Base-by-base conservation (phyloP, 1,140 invertebrate genomes). In the Drosophila parvula region DNA sequence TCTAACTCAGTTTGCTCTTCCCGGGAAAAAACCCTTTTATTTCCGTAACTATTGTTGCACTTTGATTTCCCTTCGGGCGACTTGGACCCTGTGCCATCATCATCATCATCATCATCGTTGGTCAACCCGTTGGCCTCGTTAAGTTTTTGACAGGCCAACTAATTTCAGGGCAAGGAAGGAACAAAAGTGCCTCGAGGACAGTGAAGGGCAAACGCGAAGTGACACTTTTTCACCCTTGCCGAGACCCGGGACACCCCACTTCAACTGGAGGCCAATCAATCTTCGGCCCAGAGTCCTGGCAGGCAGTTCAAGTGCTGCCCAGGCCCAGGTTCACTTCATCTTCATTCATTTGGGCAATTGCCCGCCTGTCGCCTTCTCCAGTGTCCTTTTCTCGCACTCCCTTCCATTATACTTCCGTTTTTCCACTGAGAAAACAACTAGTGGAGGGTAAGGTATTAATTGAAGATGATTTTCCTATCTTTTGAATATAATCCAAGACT, bases 341-440 rank as follows among this genome's bases (percentile, higher is more conserved):
- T 86, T 88, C 83, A 86, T 86, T 86, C 79, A 79, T 88, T 82
- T 86, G 55, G 79, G 48, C 81, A 84, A 85, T 85, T 78, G 74
- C 82, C 53, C 18, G 53, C 12, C 36, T 44, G 59, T 34, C 67
- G 28, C 50, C 59, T 55, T 55, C 32, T 30, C 53, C 63, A 50
- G 56, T 44, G 41, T 38, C 14, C 47, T 43, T 51, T 36, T 10
- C 4, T 14, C 18, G 18, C 8, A 22, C 12, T 55, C 10, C 18
- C 22, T 28, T 70, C 18, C 8, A n/a, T 18, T 22, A 9, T 51
- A 28, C 16, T 53, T 48, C 9, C 14, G 30, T 10, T 57, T 78
- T 50, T 41, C 27, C 41, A 16, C 14, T 73, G 16, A 27, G 30
- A 64, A 53, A 38, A 38, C 34, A 6, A 3, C 12, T n/a, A 27